Percentiles rank a stretch among this genome's conserved stretches.
These are phyloP conservation scores for Palythoa grandiflora DNA, from an alignment of 92 coral and sea anemone genomes.

Conservation along the genomic window DNA sequence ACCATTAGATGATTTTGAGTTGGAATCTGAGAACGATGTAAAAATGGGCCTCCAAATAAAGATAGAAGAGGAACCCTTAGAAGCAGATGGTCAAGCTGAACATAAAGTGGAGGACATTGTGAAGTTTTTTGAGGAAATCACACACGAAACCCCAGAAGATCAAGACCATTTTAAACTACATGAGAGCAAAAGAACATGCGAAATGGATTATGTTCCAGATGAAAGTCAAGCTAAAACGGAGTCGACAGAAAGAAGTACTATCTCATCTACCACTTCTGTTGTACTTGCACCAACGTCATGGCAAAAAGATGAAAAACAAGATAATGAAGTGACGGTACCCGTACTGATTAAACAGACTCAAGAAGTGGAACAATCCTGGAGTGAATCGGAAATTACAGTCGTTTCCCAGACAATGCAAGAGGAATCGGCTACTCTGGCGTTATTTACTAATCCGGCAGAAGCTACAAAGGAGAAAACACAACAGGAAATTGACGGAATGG, in stretches of 20 bases:
- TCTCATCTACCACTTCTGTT: background rate
- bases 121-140: constrained; percentile 21
- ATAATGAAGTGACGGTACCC: background rate
- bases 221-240: constrained; percentile 17
- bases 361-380: background rate
- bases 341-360: background rate
- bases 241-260: background rate
- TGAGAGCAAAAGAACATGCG: background rate
- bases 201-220: background rate
- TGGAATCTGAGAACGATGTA: background rate
- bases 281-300: background rate
- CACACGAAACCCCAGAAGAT: constrained; percentile 19
- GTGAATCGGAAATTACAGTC: constrained; percentile 14
- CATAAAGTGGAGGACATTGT: constrained; percentile 37
- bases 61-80: background rate
- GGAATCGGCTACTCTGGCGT: background rate
- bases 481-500: background rate
- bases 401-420: constrained; percentile 16
- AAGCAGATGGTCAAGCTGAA: constrained; percentile 20
- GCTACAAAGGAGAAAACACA: background rate
- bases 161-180: constrained; percentile 12
- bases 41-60: background rate
- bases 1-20: background rate
- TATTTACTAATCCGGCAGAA: background rate
- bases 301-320: background rate